These are phyloP conservation scores for Hydractinia symbiolongicarpus DNA, from an alignment of 30 jellyfish, hydroid and myxozoan genomes.

Conservation along the genomic window DNA sequence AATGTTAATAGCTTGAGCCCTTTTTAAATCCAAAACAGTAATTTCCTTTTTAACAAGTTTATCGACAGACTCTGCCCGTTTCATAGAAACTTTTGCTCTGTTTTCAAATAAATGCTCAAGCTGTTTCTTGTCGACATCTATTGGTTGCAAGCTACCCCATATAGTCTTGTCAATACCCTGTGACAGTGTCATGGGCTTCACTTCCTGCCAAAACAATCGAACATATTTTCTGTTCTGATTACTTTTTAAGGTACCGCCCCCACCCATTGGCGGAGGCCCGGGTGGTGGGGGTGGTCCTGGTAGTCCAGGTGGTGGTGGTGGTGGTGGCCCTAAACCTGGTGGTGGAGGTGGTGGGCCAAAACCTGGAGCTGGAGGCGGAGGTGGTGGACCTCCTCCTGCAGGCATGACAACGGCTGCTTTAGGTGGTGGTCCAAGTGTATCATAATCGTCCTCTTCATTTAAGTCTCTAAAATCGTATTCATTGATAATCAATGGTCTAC, in stretches of 20 bases:
- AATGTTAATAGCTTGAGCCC: slow-evolving; percentile 98
- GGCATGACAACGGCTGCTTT: slow-evolving; percentile 28
- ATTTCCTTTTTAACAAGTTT: slow-evolving; percentile 71
- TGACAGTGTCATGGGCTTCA: slow-evolving; percentile 43
- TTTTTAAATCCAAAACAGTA: slow-evolving; percentile 70
- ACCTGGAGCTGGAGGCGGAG: slow-evolving; percentile 84
- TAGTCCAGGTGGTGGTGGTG: slow-evolving; percentile 45
- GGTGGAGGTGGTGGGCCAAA: slow-evolving; percentile 95
- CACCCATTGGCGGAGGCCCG: slow-evolving; percentile 39
- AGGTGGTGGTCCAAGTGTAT: slow-evolving; percentile 65
- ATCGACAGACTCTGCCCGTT: slow-evolving; percentile 82
- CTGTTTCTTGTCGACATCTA: slow-evolving; percentile 93
- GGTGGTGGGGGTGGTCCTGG: slow-evolving; percentile 83
- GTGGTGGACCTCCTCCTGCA: slow-evolving; percentile 64
- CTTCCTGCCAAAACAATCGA: slow-evolving; percentile 97
- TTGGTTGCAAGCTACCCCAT: slow-evolving; percentile 70
- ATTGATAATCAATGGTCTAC: slow-evolving; percentile 65
- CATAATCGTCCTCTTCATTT: slow-evolving; percentile 87
- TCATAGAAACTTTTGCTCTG: slow-evolving; percentile 45
- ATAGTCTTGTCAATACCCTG: slow-evolving; percentile 64
- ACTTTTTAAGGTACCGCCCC: slow-evolving; percentile 39
- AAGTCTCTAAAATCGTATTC: slow-evolving; percentile 91
- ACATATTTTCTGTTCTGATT: slow-evolving; percentile 79
- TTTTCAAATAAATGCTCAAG: slow-evolving; percentile 94
- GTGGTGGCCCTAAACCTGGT: slow-evolving; percentile 39